These are phyloP conservation scores for Thalassoma bifasciatum DNA, from an alignment of 2,113 vertebrate genomes.

Conservation along the genomic window DNA sequence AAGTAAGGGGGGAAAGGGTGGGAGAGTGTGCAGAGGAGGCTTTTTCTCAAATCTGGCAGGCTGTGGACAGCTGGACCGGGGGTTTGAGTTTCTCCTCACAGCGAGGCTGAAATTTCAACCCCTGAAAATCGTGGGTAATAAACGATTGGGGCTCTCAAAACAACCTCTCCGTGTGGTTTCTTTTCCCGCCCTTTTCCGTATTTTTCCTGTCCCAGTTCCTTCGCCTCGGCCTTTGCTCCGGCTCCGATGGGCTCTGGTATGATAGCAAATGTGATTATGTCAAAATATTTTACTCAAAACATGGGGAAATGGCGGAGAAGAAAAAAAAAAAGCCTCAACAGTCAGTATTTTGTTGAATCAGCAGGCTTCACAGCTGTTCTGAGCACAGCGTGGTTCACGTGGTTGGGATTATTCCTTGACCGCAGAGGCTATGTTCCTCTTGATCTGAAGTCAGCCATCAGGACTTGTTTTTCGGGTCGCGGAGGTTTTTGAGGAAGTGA, in stretches of 20 bases:
- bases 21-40: slow-evolving; percentile 52
- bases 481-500: slow-evolving; percentile 80
- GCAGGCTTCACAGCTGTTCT: slow-evolving; percentile 69
- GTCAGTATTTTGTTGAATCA: slow-evolving; percentile 61
- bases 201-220: slow-evolving; percentile 58
- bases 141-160: slow-evolving; percentile 80
- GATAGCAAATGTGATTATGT: slow-evolving; percentile 71
- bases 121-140: slow-evolving; percentile 81
- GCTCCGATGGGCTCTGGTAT: slow-evolving; percentile 43
- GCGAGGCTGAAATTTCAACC: slow-evolving; percentile 85
- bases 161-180: slow-evolving; percentile 61
- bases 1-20: slow-evolving; percentile 12
- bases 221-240: slow-evolving; percentile 16
- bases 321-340: slow-evolving; percentile 9
- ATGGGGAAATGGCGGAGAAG: slow-evolving; percentile 28
- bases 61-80: slow-evolving; percentile 82
- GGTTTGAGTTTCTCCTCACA: slow-evolving; percentile 82
- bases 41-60: slow-evolving; percentile 68
- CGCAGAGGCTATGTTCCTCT: slow-evolving; percentile 58
- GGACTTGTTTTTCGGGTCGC: slow-evolving; percentile 54
- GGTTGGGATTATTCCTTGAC: slow-evolving; percentile 69
- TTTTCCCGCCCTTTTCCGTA: slow-evolving; percentile 74
- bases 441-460: slow-evolving; percentile 66
- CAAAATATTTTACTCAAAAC: slow-evolving; percentile 65
- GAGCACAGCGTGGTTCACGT: slow-evolving; percentile 57